phyloP scores from a whole-genome alignment of 2,113 vertebrate species.

The Xenus cinereus region DNA sequence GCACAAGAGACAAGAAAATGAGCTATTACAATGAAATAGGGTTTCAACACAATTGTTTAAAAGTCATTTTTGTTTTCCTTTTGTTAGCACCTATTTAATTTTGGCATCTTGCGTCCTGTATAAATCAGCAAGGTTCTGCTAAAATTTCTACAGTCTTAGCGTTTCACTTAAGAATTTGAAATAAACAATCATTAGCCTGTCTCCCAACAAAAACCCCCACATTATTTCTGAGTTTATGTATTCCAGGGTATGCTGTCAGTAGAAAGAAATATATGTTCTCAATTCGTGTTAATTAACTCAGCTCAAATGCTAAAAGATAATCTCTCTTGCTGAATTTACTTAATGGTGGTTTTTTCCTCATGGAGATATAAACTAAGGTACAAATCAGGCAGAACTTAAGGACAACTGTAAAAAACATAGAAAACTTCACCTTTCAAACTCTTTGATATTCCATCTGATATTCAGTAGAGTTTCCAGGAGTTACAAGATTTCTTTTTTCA shows the following conservation, averaged over 20 bases:
- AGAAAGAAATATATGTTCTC: not conserved
- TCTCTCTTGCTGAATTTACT: not conserved
- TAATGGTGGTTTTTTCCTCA: not conserved
- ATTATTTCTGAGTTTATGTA: not conserved
- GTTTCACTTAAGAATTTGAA: not conserved
- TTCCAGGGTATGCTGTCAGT: not conserved
- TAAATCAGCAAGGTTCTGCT: not conserved
- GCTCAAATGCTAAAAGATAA: not conserved
- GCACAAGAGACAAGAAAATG: not conserved
- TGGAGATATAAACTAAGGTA: not conserved
- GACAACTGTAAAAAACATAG: not conserved
- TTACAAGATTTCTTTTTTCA: not conserved
- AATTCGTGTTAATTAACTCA: not conserved
- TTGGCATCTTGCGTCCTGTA: not conserved
- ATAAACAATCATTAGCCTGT: not conserved
- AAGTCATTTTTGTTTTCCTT: not conserved
- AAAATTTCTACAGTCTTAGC: not conserved
- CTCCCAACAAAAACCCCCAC: not conserved
- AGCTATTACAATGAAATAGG: not conserved
- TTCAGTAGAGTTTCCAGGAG: not conserved
- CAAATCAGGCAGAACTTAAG: not conserved
- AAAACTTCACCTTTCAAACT: not conserved
- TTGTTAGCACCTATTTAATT: not conserved
- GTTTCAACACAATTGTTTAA: not conserved
- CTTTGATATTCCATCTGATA: not conserved